Evolutionary conservation across 2,113 vertebrate genomes (phyloP).

Genomic region (Phalacrocorax carbo): DNA sequence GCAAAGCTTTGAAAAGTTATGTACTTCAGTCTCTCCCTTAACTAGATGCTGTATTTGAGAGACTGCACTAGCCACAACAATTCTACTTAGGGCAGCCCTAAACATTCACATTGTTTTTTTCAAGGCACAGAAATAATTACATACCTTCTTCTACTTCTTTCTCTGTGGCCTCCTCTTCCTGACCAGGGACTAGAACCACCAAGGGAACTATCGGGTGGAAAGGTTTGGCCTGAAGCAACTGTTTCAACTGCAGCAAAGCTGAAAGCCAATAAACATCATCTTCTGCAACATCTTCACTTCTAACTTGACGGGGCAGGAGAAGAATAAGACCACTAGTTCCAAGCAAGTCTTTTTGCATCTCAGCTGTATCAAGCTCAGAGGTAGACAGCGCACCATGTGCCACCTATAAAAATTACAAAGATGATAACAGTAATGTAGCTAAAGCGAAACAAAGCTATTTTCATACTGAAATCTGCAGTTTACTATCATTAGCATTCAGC

Average conservation of each 20-base stretch:
- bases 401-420: constrained; percentile 66
- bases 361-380: constrained; percentile 71
- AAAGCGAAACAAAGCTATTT: not conserved
- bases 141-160: constrained; percentile 75
- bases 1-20: not conserved
- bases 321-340: constrained; percentile 85
- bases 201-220: constrained; percentile 84
- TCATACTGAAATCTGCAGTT: not conserved
- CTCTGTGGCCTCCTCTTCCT: not conserved
- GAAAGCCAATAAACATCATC: constrained; percentile 87
- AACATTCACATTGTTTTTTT: not conserved
- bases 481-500: not conserved
- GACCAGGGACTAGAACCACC: constrained; percentile 79
- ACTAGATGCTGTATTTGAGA: not conserved
- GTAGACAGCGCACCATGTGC: constrained; percentile 76
- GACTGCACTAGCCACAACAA: not conserved
- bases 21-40: not conserved
- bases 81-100: not conserved
- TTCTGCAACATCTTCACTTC: constrained; percentile 48
- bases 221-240: constrained; percentile 86
- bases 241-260: constrained; percentile 87
- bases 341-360: constrained; percentile 81
- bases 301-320: constrained; percentile 78
- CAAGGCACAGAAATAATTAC: not conserved
- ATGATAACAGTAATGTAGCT: not conserved